A percentile compares a stretch with the other conserved stretches of the same genome.
phyloP scores from a whole-genome alignment of 1,140 invertebrate species.

The Drepana arcuata region DNA sequence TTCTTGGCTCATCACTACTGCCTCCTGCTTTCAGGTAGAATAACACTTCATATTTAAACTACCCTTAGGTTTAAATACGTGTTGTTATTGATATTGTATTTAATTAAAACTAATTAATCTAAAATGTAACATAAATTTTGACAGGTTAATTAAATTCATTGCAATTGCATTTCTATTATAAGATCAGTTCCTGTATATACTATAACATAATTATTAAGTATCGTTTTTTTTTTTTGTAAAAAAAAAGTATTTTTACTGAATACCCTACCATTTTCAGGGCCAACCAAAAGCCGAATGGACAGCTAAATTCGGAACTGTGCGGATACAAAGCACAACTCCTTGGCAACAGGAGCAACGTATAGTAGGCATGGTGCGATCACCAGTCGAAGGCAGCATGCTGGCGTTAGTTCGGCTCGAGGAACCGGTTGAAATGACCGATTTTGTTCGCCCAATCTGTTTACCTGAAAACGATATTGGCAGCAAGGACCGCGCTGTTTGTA shows the following conservation, averaged over 20 bases:
- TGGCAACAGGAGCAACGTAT: constrained; percentile 91
- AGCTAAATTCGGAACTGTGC: constrained; percentile 82
- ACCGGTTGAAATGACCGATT: constrained; percentile 83
- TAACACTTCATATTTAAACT: too few relatives aligned
- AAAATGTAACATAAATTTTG: too few relatives aligned
- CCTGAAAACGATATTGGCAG: constrained; percentile 66
- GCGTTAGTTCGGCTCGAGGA: constrained; percentile 86
- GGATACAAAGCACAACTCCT: constrained; percentile 83
- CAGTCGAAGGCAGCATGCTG: constrained; percentile 88
- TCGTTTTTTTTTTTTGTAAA: too few relatives aligned
- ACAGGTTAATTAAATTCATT: too few relatives aligned
- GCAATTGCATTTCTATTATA: too few relatives aligned
- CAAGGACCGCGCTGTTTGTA: constrained; percentile 74
- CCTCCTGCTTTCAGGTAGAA: constrained; percentile 88
- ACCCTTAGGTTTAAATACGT: too few relatives aligned
- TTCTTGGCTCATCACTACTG: constrained; percentile 88
- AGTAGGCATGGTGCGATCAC: constrained; percentile 90
- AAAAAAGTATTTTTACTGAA: too few relatives aligned
- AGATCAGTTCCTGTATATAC: too few relatives aligned
- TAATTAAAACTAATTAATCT: too few relatives aligned
- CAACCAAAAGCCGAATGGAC: constrained; percentile 90
- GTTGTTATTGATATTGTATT: too few relatives aligned
- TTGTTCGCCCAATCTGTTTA: constrained; percentile 86
- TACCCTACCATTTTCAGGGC: constrained; percentile 73
- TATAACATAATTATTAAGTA: too few relatives aligned